phyloP scores from a whole-genome alignment of 2,888 invertebrate genomes.

The Sminthurides aquaticus region DNA sequence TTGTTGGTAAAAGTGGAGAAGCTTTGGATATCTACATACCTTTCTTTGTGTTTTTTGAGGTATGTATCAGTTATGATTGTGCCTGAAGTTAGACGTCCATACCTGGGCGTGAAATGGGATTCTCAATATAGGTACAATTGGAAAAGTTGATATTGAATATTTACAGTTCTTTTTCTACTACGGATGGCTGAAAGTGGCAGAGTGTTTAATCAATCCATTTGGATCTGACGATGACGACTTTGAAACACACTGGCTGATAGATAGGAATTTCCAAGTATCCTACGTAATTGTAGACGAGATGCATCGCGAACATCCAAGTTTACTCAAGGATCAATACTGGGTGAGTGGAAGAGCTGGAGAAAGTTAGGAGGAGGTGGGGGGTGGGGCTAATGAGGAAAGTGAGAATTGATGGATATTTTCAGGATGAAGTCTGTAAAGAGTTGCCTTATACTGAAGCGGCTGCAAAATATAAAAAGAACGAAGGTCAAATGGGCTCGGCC shows the following conservation, averaged over 20 bases:
- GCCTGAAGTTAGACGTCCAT: too few relatives aligned
- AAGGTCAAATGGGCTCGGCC: slow-evolving; percentile 48
- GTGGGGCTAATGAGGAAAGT: neutral
- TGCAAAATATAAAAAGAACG: slow-evolving; percentile 56
- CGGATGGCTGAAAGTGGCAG: slow-evolving; percentile 49
- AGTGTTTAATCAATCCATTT: slow-evolving; percentile 55
- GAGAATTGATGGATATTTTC: slow-evolving; percentile 46
- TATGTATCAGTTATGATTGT: slow-evolving; percentile 15
- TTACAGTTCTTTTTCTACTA: slow-evolving; percentile 47
- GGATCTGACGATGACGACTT: slow-evolving; percentile 87
- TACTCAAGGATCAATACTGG: slow-evolving; percentile 52
- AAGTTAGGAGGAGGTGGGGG: slow-evolving; percentile 49
- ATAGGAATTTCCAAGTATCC: slow-evolving; percentile 58
- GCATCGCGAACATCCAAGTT: slow-evolving; percentile 75
- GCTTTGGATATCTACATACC: slow-evolving; percentile 29
- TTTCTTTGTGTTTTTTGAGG: slow-evolving; percentile 30
- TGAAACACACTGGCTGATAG: slow-evolving; percentile 53
- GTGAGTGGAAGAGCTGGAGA: slow-evolving; percentile 46
- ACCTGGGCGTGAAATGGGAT: too few relatives aligned
- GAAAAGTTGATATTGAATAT: slow-evolving; percentile 15
- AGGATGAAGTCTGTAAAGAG: slow-evolving; percentile 79
- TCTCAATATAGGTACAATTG: neutral
- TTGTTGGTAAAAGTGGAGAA: neutral
- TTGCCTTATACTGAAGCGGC: slow-evolving; percentile 82
- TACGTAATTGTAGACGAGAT: slow-evolving; percentile 89